Percentiles rank a stretch among this genome's conserved stretches.
These are phyloP conservation scores for Papilio gigon DNA, from an alignment of 2,888 invertebrate genomes.

Conservation along the genomic window DNA sequence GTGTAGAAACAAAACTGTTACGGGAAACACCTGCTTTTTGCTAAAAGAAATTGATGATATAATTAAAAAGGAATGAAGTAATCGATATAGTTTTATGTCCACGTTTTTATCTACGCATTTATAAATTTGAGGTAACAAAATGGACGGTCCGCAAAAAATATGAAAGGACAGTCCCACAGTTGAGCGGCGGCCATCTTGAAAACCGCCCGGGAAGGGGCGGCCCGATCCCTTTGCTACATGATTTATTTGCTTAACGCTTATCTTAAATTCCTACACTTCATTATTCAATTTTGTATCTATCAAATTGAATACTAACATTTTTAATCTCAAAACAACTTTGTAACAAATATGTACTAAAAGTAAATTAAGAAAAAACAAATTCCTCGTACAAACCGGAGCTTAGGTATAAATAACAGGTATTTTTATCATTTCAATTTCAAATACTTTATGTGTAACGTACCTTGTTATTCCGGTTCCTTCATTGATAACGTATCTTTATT, in stretches of 20 bases:
- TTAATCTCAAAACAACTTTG: not conserved
- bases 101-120: conserved; percentile 6
- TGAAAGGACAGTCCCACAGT: conserved; percentile 61
- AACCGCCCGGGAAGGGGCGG: conserved; percentile 63
- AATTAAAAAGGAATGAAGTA: conserved; percentile 24
- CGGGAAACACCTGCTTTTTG: conserved; percentile 16
- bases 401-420: conserved; percentile 34
- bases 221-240: conserved; percentile 60
- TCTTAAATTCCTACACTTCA: conserved; percentile 45
- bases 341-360: not conserved
- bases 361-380: not conserved
- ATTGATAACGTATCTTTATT: conserved; percentile 40
- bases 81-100: conserved; percentile 2
- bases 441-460: conserved; percentile 8
- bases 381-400: conserved; percentile 15
- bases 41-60: conserved; percentile 37
- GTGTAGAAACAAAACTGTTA: conserved; percentile 29
- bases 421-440: conserved; percentile 31
- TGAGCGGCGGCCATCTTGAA: conserved; percentile 75
- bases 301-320: conserved; percentile 62
- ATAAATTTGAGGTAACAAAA: conserved; percentile 53
- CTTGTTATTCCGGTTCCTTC: conserved; percentile 31
- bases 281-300: conserved; percentile 50
- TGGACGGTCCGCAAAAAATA: conserved; percentile 65
- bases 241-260: conserved; percentile 68